Conservation (phyloP, 2,888 invertebrate genomes). For the Nezara viridula region DNA sequence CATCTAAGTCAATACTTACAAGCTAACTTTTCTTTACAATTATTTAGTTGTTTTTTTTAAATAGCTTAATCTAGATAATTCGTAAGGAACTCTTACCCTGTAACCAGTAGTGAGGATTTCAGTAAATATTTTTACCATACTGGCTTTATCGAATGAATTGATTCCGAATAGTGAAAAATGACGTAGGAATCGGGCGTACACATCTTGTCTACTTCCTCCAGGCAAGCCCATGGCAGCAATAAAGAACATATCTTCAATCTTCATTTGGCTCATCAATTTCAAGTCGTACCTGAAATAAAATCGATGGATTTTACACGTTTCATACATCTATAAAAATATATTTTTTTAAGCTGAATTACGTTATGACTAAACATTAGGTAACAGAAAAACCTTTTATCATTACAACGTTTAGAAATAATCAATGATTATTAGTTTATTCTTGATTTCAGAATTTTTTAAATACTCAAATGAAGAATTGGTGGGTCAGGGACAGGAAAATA, state of each 20-base stretch:
- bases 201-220: slow-evolving; percentile 88
- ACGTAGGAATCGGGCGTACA: slow-evolving; percentile 88
- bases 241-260: slow-evolving; percentile 82
- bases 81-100: slow-evolving; percentile 66
- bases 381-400: too few species aligned
- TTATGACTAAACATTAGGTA: too few species aligned
- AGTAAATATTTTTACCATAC: slow-evolving; percentile 88
- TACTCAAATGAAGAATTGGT: too few species aligned
- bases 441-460: too few species aligned
- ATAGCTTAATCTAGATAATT: background rate
- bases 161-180: slow-evolving; percentile 91
- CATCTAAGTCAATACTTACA: too few species aligned
- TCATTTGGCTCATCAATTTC: slow-evolving; percentile 83
- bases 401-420: too few species aligned
- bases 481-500: too few species aligned
- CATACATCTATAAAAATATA: background rate
- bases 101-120: slow-evolving; percentile 80
- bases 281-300: slow-evolving; percentile 84
- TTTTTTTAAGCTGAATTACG: background rate
- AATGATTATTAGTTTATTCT: too few species aligned
- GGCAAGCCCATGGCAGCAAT: slow-evolving; percentile 91
- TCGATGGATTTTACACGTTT: background rate
- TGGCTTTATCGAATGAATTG: slow-evolving; percentile 90
- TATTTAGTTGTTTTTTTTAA: too few species aligned
- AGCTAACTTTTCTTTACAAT: too few species aligned